Evolutionary conservation across 2,888 invertebrate species (phyloP), one percentile per base, ranked within the genome.

Genomic region (Ligdia adustata): DNA sequence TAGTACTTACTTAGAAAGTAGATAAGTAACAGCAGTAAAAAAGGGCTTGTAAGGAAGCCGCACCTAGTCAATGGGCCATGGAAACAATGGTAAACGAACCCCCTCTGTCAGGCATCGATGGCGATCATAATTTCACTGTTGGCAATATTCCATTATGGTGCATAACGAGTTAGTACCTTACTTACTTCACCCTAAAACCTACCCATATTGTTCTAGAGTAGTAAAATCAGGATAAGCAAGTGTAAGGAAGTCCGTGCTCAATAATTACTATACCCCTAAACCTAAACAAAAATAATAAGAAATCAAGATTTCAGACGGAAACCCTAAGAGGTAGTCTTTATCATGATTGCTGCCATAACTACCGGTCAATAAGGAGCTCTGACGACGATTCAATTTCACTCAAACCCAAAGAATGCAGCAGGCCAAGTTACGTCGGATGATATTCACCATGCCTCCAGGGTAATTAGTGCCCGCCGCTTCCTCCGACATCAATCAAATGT

Each of bases 1-100:
- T n/a, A n/a, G n/a, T n/a, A n/a, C n/a, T n/a, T n/a, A n/a, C n/a
- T n/a, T n/a, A n/a, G n/a, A n/a, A n/a, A n/a, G n/a, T n/a, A n/a
- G n/a, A n/a, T n/a, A n/a, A n/a, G n/a, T n/a, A n/a, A n/a, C n/a
- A n/a, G n/a, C n/a, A n/a, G n/a, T n/a, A n/a, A 29, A 18, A 39
- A 28, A 44, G 65, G 70, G 72, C 27, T 61, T 53, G 61, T 44
- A 58, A 73, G 79, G 81, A 82, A 77, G 66, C 67, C 70, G 62
- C 71, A 41, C 80, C 76, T 58, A 53, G 3, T 42, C 64, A 61
- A 61, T 72, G 67, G 55, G 22, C 67, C 77, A 69, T 72, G 44
- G 18, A 66, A 54, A 83, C 81, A 82, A 80, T 80, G 60, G 64
- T 55, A 58, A 45, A 40, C 39, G 44, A 45, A 55, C 62, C 55